Evolutionary conservation across 2,797 vertebrate genomes (phyloP), one percentile per base, ranked within the genome.

Genomic region (Eidolon dupreanum): DNA sequence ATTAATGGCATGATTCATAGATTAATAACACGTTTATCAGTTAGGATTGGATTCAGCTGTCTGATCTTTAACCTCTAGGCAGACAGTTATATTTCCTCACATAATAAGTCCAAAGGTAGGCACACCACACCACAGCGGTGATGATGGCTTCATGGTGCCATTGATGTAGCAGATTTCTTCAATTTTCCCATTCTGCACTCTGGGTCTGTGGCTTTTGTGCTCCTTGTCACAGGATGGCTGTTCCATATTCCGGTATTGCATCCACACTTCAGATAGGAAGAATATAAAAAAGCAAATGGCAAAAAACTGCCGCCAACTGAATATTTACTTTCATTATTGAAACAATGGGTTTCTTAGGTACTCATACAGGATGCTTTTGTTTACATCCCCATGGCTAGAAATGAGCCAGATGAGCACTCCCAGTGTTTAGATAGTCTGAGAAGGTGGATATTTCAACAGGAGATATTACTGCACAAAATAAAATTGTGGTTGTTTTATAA

Each of bases 91-190:
- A 43, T 41, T 82, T 75, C 4, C 12, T 61, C 5, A 13, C 6
- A 17, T 22, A 20, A 20, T 3, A 33, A 11, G 28, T 16, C 22
- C 17, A 63, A 24, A 63, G 9, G 1, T 16, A 68, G 43, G 6
- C 2, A 51, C 16, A n/a, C 31, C 2, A 51, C 12, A 31, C 33
- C 13, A 5, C 12, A 74, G 15, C 24, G 33, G 15, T 22, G 51
- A 57, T 2, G 17, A 33, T 20, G 2, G 0, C 9, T 43, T 5
- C 1, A 0, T 24, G 9, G 5, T 22, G n/a, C 13, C 33, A 3
- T 1, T 11, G 20, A 19, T 0, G 12, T 43, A 43, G 33, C 6
- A 28, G 4, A 12, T 66, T 28, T 13, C 12, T 66, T 65, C 15
- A 16, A 4, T 49, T 46, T 82, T 84, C 41, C 43, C 9, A 22